Evolutionary conservation across 2,797 vertebrate species (phyloP).

Genomic region (Vespertilio murinus): DNA sequence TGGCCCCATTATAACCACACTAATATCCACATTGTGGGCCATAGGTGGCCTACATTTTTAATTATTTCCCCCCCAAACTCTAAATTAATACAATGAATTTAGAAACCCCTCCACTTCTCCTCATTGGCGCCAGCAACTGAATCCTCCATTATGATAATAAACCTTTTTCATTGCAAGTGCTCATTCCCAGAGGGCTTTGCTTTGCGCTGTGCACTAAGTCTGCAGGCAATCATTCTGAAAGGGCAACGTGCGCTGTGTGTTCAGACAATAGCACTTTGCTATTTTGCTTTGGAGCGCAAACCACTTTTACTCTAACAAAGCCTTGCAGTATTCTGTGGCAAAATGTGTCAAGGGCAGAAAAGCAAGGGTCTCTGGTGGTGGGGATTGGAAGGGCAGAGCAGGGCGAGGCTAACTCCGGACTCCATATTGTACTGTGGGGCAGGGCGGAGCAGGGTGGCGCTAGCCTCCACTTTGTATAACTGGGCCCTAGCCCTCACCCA

Average conservation of each 20-base stretch:
- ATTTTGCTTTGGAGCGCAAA: slow-evolving; percentile 38
- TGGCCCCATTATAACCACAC: slow-evolving; percentile 37
- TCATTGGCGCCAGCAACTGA: slow-evolving; percentile 67
- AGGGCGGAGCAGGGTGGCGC: no score
- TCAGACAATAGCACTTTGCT: slow-evolving; percentile 26
- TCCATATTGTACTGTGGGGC: no score
- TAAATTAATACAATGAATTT: slow-evolving; percentile 78
- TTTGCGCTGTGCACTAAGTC: slow-evolving; percentile 13
- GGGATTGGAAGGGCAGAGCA: no score
- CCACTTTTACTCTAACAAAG: neutral
- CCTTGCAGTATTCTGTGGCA: neutral
- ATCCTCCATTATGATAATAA: slow-evolving; percentile 71
- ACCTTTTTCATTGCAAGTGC: slow-evolving; percentile 46
- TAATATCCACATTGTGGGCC: slow-evolving; percentile 54
- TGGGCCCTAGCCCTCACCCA: no score
- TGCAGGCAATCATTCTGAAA: slow-evolving; percentile 18
- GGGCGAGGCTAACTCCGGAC: no score
- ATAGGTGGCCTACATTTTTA: slow-evolving; percentile 74
- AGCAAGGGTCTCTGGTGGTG: no score
- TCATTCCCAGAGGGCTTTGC: slow-evolving; percentile 58
- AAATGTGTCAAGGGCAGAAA: neutral
- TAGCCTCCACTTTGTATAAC: no score
- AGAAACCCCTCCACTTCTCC: slow-evolving; percentile 60
- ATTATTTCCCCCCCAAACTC: slow-evolving; percentile 63
- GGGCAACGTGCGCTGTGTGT: neutral